Base-by-base conservation (phyloP, 1,140 invertebrate species). In the Euschistus heros region DNA sequence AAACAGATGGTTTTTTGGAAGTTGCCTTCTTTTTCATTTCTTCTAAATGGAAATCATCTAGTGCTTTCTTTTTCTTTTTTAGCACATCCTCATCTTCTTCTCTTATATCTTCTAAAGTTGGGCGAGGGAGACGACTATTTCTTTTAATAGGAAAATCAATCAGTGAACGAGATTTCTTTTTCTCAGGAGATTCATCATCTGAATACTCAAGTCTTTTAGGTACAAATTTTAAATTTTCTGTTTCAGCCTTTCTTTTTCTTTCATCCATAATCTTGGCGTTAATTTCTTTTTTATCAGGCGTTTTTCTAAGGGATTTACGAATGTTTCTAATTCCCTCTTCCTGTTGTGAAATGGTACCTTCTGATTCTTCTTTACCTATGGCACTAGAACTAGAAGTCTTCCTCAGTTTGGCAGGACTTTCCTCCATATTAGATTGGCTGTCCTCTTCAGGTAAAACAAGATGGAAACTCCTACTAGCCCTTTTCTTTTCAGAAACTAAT, bases 91-190 rank as follows among this genome's bases (percentile, higher is more conserved):
- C 54, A 24, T 24, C 24, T 50, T 50, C 47, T 24, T 57, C 54
- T 14, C 24, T 57, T 22, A 57, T 57, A 7, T 57, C 54, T 26
- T 57, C 54, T 57, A 57, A 57, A 18, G 24, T 18, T 24, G 54
- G 54, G 1, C 24, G 54, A 50, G 22, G 47, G 4, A 57, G 54
- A 15, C 54, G 54, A 6, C 18, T 57, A 6, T 24, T 26, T 57
- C 54, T 20, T 26, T 24, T 57, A 26, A 57, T 57, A 26, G 54
- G 54, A 57, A 57, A 57, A 18, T 57, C 54, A 8, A 24, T 20
- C 5, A 57, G 22, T 24, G 54, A 57, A 17, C 24, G 18, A 17
- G 54, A 57, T 57, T 57, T 57, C 24, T 57, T 57, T 24, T 6
- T 17, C 15, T 22, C 24, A 24, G 24, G 18, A 1, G 54, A 26